These are phyloP conservation scores for Invenusta paracnida DNA, from an alignment of 2,888 invertebrate species.

Conservation along the genomic window DNA sequence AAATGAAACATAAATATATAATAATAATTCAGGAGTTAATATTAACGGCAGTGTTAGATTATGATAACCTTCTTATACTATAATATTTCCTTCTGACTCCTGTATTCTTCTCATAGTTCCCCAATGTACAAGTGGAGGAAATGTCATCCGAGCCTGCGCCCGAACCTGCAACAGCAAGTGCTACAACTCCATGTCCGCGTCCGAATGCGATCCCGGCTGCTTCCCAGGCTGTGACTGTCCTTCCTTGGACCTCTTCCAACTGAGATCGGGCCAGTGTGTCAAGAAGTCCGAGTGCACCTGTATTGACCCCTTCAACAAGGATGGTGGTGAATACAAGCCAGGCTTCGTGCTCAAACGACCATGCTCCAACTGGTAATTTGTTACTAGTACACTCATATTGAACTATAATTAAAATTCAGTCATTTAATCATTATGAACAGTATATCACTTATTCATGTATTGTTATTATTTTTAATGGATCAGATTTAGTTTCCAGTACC, in stretches of 20 bases:
- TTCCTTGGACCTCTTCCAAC: slow-evolving; percentile 8
- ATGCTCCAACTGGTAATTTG: slow-evolving; percentile 39
- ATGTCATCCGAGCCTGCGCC: slow-evolving; percentile 5
- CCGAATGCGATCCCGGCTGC: slow-evolving; percentile 36
- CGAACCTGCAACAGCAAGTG: slow-evolving; percentile 39
- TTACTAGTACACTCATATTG: no score
- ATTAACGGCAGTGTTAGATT: no score
- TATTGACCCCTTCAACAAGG: slow-evolving; percentile 31
- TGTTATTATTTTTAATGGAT: no score
- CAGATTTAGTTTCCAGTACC: no score
- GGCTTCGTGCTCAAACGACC: background rate
- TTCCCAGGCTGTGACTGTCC: slow-evolving; percentile 42
- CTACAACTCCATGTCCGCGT: slow-evolving; percentile 21
- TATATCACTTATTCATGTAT: no score
- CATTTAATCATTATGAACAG: no score
- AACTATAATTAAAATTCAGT: no score
- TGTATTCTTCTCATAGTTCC: slow-evolving; percentile 30
- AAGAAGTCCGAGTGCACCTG: slow-evolving; percentile 41
- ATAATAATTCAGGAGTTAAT: no score
- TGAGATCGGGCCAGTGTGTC: slow-evolving; percentile 36
- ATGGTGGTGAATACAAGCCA: slow-evolving; percentile 21
- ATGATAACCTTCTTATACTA: no score
- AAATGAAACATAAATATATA: no score
- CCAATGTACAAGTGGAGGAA: slow-evolving; percentile 29
- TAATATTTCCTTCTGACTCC: no score